These are phyloP conservation scores for Boloria selene DNA, from an alignment of 2,888 invertebrate species.

Conservation along the genomic window DNA sequence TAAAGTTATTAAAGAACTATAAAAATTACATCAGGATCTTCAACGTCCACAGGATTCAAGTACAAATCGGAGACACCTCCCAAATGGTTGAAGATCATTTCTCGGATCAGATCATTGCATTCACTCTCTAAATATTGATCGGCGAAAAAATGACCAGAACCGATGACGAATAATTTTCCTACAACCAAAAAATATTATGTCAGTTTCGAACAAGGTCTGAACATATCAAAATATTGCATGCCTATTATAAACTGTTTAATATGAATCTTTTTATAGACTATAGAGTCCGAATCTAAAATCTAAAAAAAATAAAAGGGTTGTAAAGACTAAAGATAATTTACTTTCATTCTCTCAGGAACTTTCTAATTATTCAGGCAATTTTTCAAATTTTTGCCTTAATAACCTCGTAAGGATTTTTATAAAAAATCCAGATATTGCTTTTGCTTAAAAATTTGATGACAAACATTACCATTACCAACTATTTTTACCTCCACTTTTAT, in stretches of 20 bases:
- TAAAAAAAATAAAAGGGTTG: too few species aligned
- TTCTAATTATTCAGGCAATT: not conserved
- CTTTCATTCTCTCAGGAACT: not conserved
- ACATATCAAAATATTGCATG: too few species aligned
- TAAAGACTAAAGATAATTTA: too few species aligned
- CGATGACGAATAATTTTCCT: constrained; percentile 93
- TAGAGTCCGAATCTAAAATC: too few species aligned
- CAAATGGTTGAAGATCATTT: constrained; percentile 92
- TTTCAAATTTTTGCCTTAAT: too few species aligned
- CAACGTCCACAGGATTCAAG: constrained; percentile 92
- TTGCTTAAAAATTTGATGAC: too few species aligned
- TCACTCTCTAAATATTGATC: constrained; percentile 97
- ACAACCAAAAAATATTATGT: constrained; percentile 9
- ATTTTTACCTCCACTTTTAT: constrained; percentile 78
- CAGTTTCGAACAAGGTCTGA: too few species aligned
- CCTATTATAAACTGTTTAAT: too few species aligned
- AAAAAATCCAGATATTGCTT: not conserved
- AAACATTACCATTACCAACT: too few species aligned
- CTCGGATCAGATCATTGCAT: constrained; percentile 94
- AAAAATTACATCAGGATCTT: constrained; percentile 92
- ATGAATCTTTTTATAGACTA: too few species aligned
- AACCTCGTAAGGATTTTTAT: too few species aligned
- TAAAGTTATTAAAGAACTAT: too few species aligned
- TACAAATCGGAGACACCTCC: constrained; percentile 84
- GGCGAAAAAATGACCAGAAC: constrained; percentile 95